Conservation (phyloP, 2,113 vertebrate genomes). For the Xenopus laevis region DNA sequence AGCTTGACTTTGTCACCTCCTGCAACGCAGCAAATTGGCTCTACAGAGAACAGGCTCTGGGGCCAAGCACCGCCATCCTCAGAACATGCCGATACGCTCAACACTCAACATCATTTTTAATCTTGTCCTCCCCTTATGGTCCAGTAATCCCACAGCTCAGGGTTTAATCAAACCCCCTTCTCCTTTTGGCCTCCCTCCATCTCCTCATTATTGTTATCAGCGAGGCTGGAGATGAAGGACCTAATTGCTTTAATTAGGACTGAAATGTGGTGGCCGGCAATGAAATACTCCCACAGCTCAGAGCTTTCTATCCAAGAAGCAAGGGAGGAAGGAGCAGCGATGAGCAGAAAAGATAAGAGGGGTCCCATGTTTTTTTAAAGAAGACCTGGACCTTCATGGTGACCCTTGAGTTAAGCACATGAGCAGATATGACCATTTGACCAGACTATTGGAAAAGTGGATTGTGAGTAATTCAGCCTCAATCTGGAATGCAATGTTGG, state of each 20-base stretch:
- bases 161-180: slow-evolving; percentile 17
- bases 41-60: background rate
- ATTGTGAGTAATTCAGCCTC: no score
- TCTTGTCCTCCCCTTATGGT: slow-evolving; percentile 17
- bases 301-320: background rate
- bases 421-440: no score
- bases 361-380: no score
- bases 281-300: slow-evolving; percentile 9
- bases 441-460: no score
- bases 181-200: slow-evolving; percentile 33
- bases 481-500: no score
- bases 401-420: no score
- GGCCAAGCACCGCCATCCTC: background rate
- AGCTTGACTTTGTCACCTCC: background rate
- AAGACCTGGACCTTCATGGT: no score
- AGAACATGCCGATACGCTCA: background rate
- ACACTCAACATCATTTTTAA: background rate
- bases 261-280: slow-evolving; percentile 44
- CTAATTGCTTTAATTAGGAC: slow-evolving; percentile 45
- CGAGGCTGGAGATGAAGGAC: slow-evolving; percentile 33
- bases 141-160: slow-evolving; percentile 34
- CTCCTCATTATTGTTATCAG: slow-evolving; percentile 29
- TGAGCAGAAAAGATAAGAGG: no score
- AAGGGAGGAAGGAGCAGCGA: background rate
- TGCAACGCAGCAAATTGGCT: background rate